Conservation (phyloP, 2,888 invertebrate species). For the Epirrhoe tristata region DNA sequence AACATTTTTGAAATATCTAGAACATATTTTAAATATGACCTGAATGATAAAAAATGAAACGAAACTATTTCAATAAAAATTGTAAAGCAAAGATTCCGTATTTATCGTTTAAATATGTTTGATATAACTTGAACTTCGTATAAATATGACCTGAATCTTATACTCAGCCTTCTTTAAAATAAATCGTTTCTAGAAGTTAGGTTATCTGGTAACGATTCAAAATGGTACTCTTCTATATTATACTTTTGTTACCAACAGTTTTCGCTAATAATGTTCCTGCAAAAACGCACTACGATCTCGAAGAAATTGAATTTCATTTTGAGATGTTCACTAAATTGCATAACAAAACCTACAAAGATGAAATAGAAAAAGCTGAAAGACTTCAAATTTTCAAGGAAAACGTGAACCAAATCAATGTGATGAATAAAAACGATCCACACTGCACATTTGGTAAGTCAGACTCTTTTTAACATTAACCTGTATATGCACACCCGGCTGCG, state of each 20-base stretch:
- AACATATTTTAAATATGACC: too few species aligned
- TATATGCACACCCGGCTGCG: too few species aligned
- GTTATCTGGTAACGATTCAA: background rate
- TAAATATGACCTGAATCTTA: too few species aligned
- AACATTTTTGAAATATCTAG: too few species aligned
- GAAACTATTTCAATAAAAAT: too few species aligned
- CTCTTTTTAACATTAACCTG: background rate
- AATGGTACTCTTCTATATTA: constrained; percentile 4
- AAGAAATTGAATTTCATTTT: constrained; percentile 16
- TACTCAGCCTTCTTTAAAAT: background rate
- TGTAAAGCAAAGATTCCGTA: too few species aligned
- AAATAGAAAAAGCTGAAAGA: constrained; percentile 13
- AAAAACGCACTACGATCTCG: constrained; percentile 13
- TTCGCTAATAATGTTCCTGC: background rate
- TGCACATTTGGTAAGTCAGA: constrained; percentile 10
- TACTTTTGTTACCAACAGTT: constrained; percentile 8
- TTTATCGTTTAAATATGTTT: too few species aligned
- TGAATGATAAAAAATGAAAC: too few species aligned
- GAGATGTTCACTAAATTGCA: constrained; percentile 19
- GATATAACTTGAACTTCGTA: too few species aligned
- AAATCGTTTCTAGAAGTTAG: background rate
- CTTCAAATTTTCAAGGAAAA: constrained; percentile 25
- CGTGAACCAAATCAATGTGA: constrained; percentile 16
- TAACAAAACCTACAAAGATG: constrained; percentile 10
- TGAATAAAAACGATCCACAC: constrained; percentile 10